Conservation (phyloP, 2,113 vertebrate species). For the Aptenodytes forsteri region DNA sequence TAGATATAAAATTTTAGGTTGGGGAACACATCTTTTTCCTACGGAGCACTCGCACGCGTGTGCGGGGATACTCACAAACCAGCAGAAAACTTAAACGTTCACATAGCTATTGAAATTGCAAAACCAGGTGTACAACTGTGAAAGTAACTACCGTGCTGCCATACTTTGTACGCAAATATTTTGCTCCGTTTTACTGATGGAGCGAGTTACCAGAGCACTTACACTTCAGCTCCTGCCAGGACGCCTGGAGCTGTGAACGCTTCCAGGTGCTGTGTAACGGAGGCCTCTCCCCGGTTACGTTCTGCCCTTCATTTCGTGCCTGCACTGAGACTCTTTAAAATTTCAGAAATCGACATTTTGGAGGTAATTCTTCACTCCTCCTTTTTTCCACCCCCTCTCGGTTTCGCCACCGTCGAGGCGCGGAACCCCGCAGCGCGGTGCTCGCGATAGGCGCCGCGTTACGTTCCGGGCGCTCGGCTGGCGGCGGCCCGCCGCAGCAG, state of each 20-base stretch:
- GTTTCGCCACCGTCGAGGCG: background rate
- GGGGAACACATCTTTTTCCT: background rate
- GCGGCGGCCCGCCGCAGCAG: background rate
- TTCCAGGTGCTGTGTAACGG: background rate
- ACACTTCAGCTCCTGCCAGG: background rate
- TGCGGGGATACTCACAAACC: background rate
- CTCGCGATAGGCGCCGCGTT: background rate
- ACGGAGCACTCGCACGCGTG: rapidly evolving
- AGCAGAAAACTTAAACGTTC: background rate
- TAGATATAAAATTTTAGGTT: rapidly evolving
- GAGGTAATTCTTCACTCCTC: background rate
- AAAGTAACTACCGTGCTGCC: background rate
- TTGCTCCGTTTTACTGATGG: background rate
- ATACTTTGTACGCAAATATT: rapidly evolving
- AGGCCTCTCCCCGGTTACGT: background rate
- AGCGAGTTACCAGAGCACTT: background rate
- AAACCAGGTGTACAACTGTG: background rate
- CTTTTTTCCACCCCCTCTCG: too few species aligned
- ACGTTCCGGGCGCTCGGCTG: background rate
- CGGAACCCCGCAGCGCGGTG: background rate
- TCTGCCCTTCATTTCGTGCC: background rate
- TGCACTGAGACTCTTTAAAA: background rate
- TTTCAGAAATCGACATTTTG: background rate
- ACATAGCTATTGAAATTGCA: background rate
- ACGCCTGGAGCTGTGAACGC: background rate